Evolutionary conservation across 2,113 vertebrate genomes (phyloP).

Genomic region (Syrrhaptes paradoxus): DNA sequence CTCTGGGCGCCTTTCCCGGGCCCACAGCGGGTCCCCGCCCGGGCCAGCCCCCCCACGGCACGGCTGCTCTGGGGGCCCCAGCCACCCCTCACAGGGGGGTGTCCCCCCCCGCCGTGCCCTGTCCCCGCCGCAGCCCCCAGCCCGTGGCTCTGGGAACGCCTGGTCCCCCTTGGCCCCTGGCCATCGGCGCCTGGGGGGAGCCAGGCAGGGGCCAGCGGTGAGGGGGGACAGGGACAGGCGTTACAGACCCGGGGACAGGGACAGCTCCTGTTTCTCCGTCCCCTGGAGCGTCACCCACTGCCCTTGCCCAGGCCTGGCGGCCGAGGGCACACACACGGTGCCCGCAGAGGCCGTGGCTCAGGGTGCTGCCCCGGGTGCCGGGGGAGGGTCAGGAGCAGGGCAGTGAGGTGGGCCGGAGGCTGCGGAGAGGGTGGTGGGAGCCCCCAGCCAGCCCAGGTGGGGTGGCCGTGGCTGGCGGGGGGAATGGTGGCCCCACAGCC

Average conservation of each 20-base stretch:
- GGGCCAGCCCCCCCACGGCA: too few species aligned
- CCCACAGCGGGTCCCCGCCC: not conserved
- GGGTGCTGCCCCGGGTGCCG: not conserved
- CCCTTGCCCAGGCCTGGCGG: not conserved
- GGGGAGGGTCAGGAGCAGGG: not conserved
- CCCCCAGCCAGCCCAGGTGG: not conserved
- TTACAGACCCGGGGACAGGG: too few species aligned
- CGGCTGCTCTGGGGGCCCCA: not conserved
- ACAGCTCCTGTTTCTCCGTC: not conserved
- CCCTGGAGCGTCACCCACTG: not conserved
- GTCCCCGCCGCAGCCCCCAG: not conserved
- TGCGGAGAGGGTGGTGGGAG: not conserved
- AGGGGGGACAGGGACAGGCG: too few species aligned
- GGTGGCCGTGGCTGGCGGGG: not conserved
- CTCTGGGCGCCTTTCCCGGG: too few species aligned
- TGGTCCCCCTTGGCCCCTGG: too few species aligned
- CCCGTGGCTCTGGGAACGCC: too few species aligned
- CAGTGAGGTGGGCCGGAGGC: rapidly evolving
- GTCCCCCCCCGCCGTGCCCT: not conserved
- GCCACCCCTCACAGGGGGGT: not conserved
- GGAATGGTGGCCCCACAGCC: rapidly evolving
- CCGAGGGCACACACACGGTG: rapidly evolving
- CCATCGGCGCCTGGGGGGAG: too few species aligned
- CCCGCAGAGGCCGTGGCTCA: not conserved
- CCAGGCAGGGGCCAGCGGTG: too few species aligned